Evolutionary conservation across 2,888 invertebrate species (phyloP).

Genomic region (Allacma fusca): DNA sequence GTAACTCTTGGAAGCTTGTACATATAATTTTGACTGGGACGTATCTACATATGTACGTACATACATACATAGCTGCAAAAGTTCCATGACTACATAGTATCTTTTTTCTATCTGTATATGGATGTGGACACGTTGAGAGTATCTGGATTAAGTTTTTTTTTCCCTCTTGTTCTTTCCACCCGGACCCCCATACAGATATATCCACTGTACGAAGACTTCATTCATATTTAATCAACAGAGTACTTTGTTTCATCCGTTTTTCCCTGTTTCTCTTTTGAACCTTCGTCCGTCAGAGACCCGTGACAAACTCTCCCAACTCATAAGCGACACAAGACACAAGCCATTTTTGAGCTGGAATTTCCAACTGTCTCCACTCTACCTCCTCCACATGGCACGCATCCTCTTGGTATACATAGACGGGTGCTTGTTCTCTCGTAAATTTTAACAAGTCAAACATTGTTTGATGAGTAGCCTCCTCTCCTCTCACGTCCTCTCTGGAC

Average conservation of each 20-base stretch:
- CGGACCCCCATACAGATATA: background rate
- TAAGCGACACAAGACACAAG: background rate
- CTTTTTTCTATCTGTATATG: too few species aligned
- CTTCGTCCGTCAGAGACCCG: conserved; percentile 11
- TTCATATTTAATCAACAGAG: conserved; percentile 28
- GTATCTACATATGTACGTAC: too few species aligned
- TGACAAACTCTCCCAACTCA: conserved; percentile 17
- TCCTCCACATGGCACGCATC: background rate
- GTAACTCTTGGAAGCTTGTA: background rate
- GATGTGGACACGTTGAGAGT: too few species aligned
- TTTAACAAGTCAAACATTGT: conserved; percentile 16
- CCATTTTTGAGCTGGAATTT: background rate
- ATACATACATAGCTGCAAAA: too few species aligned
- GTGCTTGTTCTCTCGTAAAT: conserved; percentile 5
- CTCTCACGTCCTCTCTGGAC: conserved; percentile 8
- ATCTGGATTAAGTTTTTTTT: background rate
- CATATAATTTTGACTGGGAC: too few species aligned
- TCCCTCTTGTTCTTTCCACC: background rate
- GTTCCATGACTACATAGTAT: too few species aligned
- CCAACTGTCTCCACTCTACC: background rate
- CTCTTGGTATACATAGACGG: conserved; percentile 4
- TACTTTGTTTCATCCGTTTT: conserved; percentile 25
- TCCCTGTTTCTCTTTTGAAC: background rate
- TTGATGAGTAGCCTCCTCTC: background rate
- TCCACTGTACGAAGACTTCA: background rate